Percentiles rank a stretch among this genome's conserved stretches.
Conservation (phyloP, 1,140 invertebrate genomes). For the Rhopalosiphum maidis region DNA sequence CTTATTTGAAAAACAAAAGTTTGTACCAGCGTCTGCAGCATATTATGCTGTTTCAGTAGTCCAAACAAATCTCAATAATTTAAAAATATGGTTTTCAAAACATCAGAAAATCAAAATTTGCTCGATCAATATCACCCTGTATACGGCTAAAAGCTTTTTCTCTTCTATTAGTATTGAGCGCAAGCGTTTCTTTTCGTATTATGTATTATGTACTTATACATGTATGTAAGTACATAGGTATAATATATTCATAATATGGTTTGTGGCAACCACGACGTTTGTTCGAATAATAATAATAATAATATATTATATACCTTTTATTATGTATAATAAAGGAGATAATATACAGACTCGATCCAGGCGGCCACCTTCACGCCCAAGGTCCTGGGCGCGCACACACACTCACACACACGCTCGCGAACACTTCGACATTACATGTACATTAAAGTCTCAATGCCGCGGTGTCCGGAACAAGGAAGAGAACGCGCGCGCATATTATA, state of each 20-base stretch:
- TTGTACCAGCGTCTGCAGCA: no score
- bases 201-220: background rate
- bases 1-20: no score
- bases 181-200: background rate
- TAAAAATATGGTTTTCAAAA: no score
- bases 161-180: background rate
- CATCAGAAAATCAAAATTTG: no score
- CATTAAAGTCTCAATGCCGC: conserved; percentile 55
- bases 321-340: background rate
- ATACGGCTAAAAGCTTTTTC: background rate
- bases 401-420: background rate
- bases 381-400: background rate
- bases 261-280: conserved; percentile 12
- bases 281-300: conserved; percentile 19
- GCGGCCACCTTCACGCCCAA: conserved; percentile 52
- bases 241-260: background rate
- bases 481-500: conserved; percentile 7
- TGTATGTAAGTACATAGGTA: background rate
- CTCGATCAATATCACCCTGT: no score
- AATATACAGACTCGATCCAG: conserved; percentile 29
- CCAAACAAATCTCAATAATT: no score
- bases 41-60: no score
- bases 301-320: conserved; percentile 9
- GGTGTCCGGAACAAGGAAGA: conserved; percentile 56
- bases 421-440: background rate